A percentile compares a stretch with the other conserved stretches of the same genome.
Evolutionary conservation across 2,797 vertebrate species (phyloP).

Genomic region (Vultur gryphus): DNA sequence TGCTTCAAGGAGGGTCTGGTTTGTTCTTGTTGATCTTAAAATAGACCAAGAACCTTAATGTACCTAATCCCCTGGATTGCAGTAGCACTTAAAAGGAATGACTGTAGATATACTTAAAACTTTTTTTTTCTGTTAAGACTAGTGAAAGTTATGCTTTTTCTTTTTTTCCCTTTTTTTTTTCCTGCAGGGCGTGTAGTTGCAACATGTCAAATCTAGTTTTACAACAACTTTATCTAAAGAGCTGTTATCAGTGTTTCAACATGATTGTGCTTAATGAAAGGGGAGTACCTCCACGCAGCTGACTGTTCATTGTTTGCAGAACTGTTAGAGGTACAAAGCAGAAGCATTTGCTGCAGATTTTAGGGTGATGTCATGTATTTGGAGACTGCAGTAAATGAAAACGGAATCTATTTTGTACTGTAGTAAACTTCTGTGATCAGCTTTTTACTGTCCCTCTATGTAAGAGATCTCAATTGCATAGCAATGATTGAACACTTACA

Average conservation of each 20-base stretch:
- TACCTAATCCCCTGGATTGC: not conserved
- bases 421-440: not conserved
- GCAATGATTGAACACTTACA: not conserved
- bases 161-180: not conserved
- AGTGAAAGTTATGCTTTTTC: not conserved
- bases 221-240: not conserved
- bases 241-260: not conserved
- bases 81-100: not conserved
- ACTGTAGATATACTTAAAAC: not conserved
- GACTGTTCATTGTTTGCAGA: not conserved
- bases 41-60: not conserved
- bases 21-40: not conserved
- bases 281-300: not conserved
- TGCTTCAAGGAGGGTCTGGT: not conserved
- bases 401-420: not conserved
- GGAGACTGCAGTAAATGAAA: not conserved
- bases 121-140: not conserved
- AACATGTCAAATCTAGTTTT: not conserved
- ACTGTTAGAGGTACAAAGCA: not conserved
- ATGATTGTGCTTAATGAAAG: rapidly evolving
- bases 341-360: not conserved
- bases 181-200: not conserved
- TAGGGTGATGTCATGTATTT: not conserved
- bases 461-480: not conserved
- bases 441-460: not conserved